Conservation (phyloP, 2,888 invertebrate genomes). For the Brachypalpus laphriformis region DNA sequence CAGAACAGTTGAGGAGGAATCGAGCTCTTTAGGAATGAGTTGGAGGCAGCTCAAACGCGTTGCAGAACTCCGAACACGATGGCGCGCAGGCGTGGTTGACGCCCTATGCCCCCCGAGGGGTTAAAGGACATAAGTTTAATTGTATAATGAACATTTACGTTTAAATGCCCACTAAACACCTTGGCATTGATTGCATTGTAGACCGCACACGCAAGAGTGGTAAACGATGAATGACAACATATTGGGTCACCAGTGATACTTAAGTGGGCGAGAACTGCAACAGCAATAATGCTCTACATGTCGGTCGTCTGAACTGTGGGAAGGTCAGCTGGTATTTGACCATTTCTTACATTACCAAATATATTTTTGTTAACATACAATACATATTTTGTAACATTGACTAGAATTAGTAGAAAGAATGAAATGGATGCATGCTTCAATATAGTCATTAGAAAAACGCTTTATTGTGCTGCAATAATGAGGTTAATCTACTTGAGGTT, state of each 20-base stretch:
- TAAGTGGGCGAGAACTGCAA: conserved; percentile 23
- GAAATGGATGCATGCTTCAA: background rate
- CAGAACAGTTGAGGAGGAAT: no score
- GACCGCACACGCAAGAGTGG: conserved; percentile 19
- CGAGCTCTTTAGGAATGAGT: no score
- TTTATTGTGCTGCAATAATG: conserved; percentile 9
- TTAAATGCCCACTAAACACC: no score
- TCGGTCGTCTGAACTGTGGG: conserved; percentile 23
- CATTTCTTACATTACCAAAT: background rate
- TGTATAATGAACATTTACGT: no score
- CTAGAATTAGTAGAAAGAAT: conserved; percentile 13
- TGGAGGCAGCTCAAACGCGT: no score
- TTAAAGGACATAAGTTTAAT: no score
- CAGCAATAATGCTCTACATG: background rate
- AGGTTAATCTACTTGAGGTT: conserved; percentile 30
- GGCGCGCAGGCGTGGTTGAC: no score
- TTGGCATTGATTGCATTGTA: conserved; percentile 36
- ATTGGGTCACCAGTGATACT: conserved; percentile 29
- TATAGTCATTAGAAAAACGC: background rate
- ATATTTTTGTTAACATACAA: background rate
- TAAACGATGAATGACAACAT: background rate
- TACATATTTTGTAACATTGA: background rate
- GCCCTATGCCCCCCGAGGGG: no score
- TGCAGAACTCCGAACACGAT: no score
- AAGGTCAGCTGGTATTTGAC: conserved; percentile 14